Conservation (phyloP, 2,113 vertebrate species). For the Tapirus terrestris region DNA sequence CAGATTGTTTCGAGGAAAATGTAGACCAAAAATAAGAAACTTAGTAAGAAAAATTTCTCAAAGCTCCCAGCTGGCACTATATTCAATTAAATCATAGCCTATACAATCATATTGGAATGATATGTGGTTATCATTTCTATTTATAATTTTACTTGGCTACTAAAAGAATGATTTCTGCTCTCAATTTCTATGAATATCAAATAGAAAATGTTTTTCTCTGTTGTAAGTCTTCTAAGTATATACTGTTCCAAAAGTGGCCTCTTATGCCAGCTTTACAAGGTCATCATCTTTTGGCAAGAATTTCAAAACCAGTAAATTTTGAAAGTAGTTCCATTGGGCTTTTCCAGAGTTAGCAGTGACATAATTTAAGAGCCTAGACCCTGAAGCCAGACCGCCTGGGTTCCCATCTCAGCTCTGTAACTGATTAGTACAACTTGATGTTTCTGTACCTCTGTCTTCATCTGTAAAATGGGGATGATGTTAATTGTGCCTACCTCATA, state of each 20-base stretch:
- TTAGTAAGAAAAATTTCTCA: neutral
- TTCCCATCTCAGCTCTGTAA: neutral
- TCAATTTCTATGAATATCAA: neutral
- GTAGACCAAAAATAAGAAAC: slow-evolving; percentile 23
- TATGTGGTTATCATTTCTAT: neutral
- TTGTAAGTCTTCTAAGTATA: neutral
- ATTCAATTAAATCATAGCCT: neutral
- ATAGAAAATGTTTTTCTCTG: slow-evolving; percentile 9
- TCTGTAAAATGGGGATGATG: neutral
- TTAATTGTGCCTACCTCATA: neutral
- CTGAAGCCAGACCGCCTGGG: neutral
- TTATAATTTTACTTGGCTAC: neutral
- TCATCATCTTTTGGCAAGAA: slow-evolving; percentile 30
- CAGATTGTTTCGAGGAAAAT: slow-evolving; percentile 9
- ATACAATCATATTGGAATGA: neutral
- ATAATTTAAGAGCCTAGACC: neutral
- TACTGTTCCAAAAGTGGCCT: neutral
- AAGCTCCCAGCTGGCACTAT: neutral
- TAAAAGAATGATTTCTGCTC: neutral
- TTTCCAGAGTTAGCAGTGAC: neutral
- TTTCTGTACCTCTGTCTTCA: neutral
- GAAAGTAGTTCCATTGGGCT: neutral
- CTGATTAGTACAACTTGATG: neutral
- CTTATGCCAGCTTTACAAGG: neutral
- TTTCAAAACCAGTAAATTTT: neutral